Evolutionary conservation across 2,888 invertebrate species (phyloP).

Genomic region (Euproctis similis): DNA sequence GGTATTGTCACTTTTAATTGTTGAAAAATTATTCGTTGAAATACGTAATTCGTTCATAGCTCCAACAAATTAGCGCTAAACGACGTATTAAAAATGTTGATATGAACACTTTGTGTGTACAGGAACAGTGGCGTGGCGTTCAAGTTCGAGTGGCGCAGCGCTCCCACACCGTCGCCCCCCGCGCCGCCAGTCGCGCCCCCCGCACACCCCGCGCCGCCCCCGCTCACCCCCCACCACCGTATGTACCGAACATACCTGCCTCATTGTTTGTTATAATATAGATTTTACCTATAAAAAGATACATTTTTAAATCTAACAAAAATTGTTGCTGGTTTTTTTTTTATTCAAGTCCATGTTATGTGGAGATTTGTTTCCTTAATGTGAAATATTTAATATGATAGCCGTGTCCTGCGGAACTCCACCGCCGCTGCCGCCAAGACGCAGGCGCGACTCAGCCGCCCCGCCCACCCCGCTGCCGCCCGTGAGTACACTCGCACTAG

Average conservation of each 20-base stretch:
- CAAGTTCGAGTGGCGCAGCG: conserved; percentile 50
- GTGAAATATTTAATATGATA: conserved; percentile 1
- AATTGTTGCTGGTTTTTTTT: no score
- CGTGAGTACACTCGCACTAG: conserved; percentile 12
- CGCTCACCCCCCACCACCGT: conserved; percentile 34
- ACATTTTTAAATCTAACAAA: no score
- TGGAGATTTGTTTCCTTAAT: no score
- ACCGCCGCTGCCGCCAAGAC: conserved; percentile 63
- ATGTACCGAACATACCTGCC: conserved; percentile 16
- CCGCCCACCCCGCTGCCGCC: conserved; percentile 49
- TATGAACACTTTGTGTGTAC: neutral
- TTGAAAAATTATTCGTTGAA: no score
- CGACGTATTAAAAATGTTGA: neutral
- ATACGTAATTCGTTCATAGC: no score
- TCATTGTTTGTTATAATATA: no score
- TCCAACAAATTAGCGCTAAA: no score
- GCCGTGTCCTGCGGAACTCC: conserved; percentile 45
- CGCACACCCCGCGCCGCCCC: conserved; percentile 26
- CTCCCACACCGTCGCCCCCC: conserved; percentile 43
- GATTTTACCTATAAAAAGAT: no score
- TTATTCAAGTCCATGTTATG: no score
- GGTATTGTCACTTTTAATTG: no score
- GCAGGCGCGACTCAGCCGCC: conserved; percentile 54
- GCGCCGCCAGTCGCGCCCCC: conserved; percentile 25
- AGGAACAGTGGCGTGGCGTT: conserved; percentile 42